phyloP scores from a whole-genome alignment of 2,888 invertebrate genomes.

The Gastracanthus pulcherrimus region DNA sequence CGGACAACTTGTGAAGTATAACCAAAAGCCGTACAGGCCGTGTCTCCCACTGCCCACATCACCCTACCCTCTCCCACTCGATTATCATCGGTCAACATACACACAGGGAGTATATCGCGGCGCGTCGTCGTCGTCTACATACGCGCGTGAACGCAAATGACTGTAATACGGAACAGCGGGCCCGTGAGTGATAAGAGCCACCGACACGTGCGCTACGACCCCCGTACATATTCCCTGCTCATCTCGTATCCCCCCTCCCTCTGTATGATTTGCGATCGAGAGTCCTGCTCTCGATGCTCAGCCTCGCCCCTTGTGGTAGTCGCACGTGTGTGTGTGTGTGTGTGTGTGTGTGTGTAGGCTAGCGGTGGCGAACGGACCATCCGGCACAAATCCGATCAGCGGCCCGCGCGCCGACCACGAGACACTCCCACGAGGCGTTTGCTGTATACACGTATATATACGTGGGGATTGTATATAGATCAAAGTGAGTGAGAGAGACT shows the following conservation, averaged over 20 bases:
- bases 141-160: background rate
- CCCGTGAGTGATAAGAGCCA: background rate
- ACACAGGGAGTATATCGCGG: too few relatives aligned
- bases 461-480: background rate
- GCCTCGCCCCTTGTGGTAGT: too few relatives aligned
- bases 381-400: slow-evolving; percentile 17
- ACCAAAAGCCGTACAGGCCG: too few relatives aligned
- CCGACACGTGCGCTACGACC: slow-evolving; percentile 36
- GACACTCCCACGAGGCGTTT: slow-evolving; percentile 40
- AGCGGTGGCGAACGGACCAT: background rate
- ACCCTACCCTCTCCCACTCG: too few relatives aligned
- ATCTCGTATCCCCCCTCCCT: background rate
- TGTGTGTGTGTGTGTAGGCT: background rate
- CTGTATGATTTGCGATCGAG: too few relatives aligned
- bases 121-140: too few relatives aligned
- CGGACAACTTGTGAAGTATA: too few relatives aligned
- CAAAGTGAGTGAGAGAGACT: background rate
- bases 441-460: too few relatives aligned
- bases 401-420: background rate
- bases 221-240: too few relatives aligned
- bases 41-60: too few relatives aligned
- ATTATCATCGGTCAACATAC: slow-evolving; percentile 15
- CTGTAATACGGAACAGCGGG: background rate
- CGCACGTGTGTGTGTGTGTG: background rate
- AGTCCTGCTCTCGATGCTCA: too few relatives aligned